Evolutionary conservation across 1,140 invertebrate species (phyloP), one percentile per base, ranked within the genome.

Genomic region (Hycleus cichorii): DNA sequence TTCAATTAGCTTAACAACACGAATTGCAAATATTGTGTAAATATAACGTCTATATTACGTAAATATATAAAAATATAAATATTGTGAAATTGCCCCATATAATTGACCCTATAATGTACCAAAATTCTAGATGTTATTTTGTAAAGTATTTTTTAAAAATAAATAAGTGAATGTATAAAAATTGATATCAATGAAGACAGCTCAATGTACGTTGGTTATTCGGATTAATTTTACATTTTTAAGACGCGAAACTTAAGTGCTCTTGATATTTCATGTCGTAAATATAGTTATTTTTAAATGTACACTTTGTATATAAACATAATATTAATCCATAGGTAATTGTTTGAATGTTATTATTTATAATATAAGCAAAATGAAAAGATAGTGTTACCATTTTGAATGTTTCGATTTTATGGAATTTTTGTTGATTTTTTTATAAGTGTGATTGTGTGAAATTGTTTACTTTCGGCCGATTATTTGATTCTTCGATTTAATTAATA

Each of bases 241-340:
- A 72, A 72, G 59, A 70, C 59, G 67, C 66, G 64, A 72, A 74
- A 72, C 69, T 72, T 68, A 74, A 74, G 72, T 74, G 72, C 72
- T 74, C 72, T 74, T 73, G 70, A 69, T 73, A 73, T 73, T 72
- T 72, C 65, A 69, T 72, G 69, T 74, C 67, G 68, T 72, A 70
- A 67, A 65, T 67, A 71, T 72, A 71, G 64, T 71, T 72, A 72
- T 71, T 74, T 72, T 74, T 71, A 72, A 72, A 71, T 74, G 72
- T 74, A 32, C 32, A 32, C 32, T 5, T 32, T 32, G 32, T 32
- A 32, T 32, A 32, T 32, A 32, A 5, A 74, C 64, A 74, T 69
- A 67, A 74, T 72, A 71, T 5, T 72, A 72, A 68, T 68, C 64
- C 63, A 66, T 68, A 71, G 62, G 64, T 69, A 67, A 70, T 70